Evolutionary conservation across 2,888 invertebrate species (phyloP), one percentile per base, ranked within the genome.

Genomic region (Pteria penguin): DNA sequence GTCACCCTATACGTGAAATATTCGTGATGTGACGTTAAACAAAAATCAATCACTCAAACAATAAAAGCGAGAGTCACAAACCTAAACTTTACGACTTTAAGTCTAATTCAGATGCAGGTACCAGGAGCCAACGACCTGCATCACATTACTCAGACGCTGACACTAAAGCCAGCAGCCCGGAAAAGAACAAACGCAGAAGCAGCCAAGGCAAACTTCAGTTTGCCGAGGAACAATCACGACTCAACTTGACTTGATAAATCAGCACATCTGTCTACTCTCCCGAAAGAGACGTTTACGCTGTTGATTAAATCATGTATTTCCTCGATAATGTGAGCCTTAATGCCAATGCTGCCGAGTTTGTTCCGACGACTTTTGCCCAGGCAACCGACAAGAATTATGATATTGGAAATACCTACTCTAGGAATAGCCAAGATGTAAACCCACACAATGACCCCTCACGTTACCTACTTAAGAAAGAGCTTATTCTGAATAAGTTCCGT

Each of bases 381-480:
- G 45, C 45, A 14, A 45, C 45, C 45, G 18, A 45, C 45, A 45
- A 14, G 18, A n/a, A n/a, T n/a, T n/a, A n/a, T n/a, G n/a, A n/a
- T n/a, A n/a, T n/a, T n/a, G 45, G 8, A 45, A 45, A 45, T 45
- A 45, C 18, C 18, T 8, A 45, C 45, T 45, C 45, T 45, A 8
- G 18, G 45, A 45, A 45, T 8, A 45, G 45, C 45, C 45, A 45
- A 18, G 45, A 45, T 45, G 18, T 14, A 8, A 45, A 18, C 45
- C 8, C 18, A 45, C 45, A 45, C 45, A 45, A 18, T 69, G 67
- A 72, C n/a, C n/a, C 69, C 4, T 70, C 76, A 14, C 63, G 26
- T 14, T 76, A 55, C 58, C 36, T 78, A 31, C 22, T 78, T 14
- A 74, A 67, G 32, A 74, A 74, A 60, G 79, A 82, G 24, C 31